Evolutionary conservation across 2,797 vertebrate species (phyloP).

Genomic region (Tenualosa ilisha): DNA sequence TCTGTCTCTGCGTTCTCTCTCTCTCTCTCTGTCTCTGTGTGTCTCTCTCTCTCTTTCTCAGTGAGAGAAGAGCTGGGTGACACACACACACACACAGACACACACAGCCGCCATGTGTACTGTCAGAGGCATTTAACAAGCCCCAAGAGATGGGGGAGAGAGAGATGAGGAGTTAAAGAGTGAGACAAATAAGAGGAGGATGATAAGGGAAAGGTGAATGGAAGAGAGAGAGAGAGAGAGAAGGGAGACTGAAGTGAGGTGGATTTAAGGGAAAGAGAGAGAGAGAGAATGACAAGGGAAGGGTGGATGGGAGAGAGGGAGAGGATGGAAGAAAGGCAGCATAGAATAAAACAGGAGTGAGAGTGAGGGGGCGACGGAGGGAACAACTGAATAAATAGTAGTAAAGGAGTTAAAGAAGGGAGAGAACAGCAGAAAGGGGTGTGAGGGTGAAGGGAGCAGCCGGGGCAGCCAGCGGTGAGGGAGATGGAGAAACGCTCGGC

Average conservation of each 20-base stretch:
- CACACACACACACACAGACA: too few relatives aligned
- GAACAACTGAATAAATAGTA: neutral
- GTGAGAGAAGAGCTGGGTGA: too few relatives aligned
- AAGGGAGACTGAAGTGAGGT: neutral
- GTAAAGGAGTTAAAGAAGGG: neutral
- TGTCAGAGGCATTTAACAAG: neutral
- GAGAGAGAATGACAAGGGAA: neutral
- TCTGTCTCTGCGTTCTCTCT: too few relatives aligned
- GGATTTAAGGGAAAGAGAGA: neutral
- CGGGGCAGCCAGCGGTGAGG: neutral
- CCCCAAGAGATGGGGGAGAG: neutral
- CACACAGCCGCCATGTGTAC: neutral
- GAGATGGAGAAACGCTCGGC: neutral
- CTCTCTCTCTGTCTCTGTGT: too few relatives aligned
- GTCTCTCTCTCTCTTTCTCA: too few relatives aligned
- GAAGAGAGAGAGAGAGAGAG: neutral
- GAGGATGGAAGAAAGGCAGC: neutral
- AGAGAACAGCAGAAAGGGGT: neutral
- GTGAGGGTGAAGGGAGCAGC: too few relatives aligned
- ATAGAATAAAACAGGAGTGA: neutral
- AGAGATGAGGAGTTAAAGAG: neutral
- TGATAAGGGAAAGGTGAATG: too few relatives aligned
- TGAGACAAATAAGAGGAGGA: neutral
- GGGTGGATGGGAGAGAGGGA: neutral
- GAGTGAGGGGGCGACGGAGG: neutral